A percentile compares a stretch with the other conserved stretches of the same genome.
phyloP scores from a whole-genome alignment of 2,113 vertebrate species.

The Todiramphus chloris region DNA sequence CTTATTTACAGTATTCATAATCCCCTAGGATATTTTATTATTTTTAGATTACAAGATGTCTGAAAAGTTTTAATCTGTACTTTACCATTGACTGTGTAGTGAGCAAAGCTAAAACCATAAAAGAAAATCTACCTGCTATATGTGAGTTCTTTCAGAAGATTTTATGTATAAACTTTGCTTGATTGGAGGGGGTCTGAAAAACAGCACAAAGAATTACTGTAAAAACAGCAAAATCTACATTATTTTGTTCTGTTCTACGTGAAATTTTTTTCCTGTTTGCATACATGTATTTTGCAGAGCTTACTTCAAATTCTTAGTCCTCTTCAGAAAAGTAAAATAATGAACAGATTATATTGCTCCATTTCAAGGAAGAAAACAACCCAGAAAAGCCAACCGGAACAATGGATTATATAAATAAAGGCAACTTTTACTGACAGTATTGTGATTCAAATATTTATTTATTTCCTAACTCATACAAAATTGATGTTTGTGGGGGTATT shows the following conservation, averaged over 20 bases:
- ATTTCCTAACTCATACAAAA: slow-evolving; percentile 54
- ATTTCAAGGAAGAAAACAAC: slow-evolving; percentile 18
- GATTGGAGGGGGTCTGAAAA: neutral
- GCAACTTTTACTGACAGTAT: slow-evolving; percentile 38
- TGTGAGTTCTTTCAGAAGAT: neutral
- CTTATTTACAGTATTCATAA: neutral
- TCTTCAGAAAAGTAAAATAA: slow-evolving; percentile 14
- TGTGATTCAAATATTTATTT: slow-evolving; percentile 61
- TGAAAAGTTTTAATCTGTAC: neutral
- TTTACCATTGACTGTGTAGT: neutral
- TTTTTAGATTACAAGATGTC: neutral
- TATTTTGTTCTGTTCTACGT: neutral
- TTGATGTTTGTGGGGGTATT: slow-evolving; percentile 1
- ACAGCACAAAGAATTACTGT: neutral
- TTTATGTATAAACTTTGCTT: neutral
- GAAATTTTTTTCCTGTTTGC: neutral
- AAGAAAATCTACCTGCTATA: neutral
- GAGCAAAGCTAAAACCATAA: neutral
- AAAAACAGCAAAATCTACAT: neutral
- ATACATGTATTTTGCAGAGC: neutral
- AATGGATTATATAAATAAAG: neutral
- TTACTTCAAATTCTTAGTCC: neutral
- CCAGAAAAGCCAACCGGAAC: neutral
- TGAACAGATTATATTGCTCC: neutral
- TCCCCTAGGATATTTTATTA: neutral